Evolutionary conservation across 2,797 vertebrate genomes (phyloP).

Genomic region (Pristis pectinata): DNA sequence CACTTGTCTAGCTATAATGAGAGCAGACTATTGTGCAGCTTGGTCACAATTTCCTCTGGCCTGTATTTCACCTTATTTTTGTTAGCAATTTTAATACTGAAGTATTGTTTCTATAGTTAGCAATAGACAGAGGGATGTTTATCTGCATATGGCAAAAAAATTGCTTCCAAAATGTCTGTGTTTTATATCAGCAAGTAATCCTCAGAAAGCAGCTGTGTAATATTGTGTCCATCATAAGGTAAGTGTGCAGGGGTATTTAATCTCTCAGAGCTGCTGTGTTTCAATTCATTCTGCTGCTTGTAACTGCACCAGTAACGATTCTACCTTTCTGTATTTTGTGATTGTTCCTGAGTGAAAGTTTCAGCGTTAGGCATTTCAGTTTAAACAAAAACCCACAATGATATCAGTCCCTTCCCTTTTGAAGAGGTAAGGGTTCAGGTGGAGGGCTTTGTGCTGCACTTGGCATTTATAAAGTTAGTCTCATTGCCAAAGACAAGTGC

Average conservation of each 20-base stretch:
- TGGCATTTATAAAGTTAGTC: not conserved
- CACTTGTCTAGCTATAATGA: not conserved
- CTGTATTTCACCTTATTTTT: not conserved
- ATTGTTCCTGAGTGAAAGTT: not conserved
- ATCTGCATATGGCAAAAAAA: not conserved
- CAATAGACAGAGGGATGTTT: not conserved
- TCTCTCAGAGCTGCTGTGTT: not conserved
- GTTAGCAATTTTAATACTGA: not conserved
- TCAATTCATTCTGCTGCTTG: not conserved
- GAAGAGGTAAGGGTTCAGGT: not conserved
- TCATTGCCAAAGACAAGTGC: not conserved
- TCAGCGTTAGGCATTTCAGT: not conserved
- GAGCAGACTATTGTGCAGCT: not conserved
- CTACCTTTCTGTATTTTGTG: not conserved
- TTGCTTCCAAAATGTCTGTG: not conserved
- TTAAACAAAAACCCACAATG: not conserved
- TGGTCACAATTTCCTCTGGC: no score
- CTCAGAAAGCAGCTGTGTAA: not conserved
- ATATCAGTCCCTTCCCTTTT: no score
- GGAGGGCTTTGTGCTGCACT: not conserved
- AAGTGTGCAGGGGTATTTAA: not conserved
- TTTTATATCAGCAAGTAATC: not conserved
- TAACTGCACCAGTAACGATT: not conserved
- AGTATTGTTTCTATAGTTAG: not conserved
- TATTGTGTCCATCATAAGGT: not conserved